These are phyloP conservation scores for Sialis lutaria DNA, from an alignment of 2,888 invertebrate genomes.

Conservation along the genomic window DNA sequence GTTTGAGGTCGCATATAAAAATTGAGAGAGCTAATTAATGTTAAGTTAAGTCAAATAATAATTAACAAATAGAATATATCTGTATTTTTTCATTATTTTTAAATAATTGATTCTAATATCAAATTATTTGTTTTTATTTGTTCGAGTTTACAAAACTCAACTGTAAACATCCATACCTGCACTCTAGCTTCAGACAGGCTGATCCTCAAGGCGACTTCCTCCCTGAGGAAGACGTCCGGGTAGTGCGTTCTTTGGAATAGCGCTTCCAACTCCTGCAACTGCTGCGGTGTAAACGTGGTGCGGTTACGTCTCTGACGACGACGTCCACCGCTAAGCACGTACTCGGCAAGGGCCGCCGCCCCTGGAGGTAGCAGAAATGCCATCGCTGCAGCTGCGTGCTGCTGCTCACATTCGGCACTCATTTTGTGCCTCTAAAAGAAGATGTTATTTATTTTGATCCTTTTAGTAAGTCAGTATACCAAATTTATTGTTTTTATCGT, in stretches of 20 bases:
- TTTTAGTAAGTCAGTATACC: no score
- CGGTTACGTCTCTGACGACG: conserved; percentile 76
- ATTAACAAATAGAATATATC: no score
- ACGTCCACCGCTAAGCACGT: conserved; percentile 74
- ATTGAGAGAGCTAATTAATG: no score
- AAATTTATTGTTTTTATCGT: no score
- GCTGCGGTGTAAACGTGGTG: conserved; percentile 88
- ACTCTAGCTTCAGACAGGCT: conserved; percentile 85
- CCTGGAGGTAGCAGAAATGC: no score
- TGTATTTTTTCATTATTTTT: background rate
- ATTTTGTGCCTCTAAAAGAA: no score
- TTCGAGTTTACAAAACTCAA: background rate
- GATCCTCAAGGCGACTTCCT: conserved; percentile 81
- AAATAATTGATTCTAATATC: background rate
- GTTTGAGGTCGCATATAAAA: no score
- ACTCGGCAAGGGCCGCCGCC: conserved; percentile 30
- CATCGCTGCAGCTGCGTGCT: no score
- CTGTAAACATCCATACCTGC: conserved; percentile 39
- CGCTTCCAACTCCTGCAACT: conserved; percentile 77
- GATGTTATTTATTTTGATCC: no score
- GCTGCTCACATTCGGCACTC: no score
- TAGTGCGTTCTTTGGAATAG: conserved; percentile 90
- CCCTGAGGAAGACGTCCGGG: conserved; percentile 75
- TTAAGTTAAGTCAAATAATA: no score
- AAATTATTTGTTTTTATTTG: background rate